These are phyloP conservation scores for Diplogasteroides magnus DNA, from an alignment of 1,140 invertebrate genomes.

Conservation along the genomic window DNA sequence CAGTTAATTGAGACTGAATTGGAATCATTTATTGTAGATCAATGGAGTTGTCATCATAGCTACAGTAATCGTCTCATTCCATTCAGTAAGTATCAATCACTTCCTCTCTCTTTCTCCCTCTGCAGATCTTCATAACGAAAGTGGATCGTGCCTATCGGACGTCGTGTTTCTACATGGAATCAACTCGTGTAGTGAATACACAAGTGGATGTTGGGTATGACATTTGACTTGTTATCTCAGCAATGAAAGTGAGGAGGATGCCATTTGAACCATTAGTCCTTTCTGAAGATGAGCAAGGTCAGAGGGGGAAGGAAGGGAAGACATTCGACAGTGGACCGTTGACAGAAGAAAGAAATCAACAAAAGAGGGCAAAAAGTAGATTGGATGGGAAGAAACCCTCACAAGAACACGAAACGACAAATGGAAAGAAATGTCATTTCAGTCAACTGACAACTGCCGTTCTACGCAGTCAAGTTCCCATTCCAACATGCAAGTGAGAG, in stretches of 20 bases:
- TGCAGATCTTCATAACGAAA: conserved; percentile 54
- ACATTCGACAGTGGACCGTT: no score
- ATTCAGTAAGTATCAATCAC: conserved; percentile 35
- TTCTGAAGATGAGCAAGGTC: no score
- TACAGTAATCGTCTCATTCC: conserved; percentile 53
- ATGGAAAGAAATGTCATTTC: conserved; percentile 17
- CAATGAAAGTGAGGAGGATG: background rate
- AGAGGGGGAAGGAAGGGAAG: no score
- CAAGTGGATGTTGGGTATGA: conserved; percentile 43
- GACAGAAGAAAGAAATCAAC: no score
- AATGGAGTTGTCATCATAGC: conserved; percentile 50
- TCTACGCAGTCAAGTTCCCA: conserved; percentile 29
- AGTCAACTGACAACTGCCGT: conserved; percentile 40
- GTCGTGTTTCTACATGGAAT: conserved; percentile 51
- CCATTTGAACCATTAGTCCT: no score
- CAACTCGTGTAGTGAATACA: conserved; percentile 38
- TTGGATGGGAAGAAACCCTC: no score
- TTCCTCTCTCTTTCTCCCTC: background rate
- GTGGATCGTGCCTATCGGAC: conserved; percentile 48
- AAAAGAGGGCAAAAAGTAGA: no score
- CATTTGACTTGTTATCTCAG: background rate
- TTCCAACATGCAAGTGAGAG: conserved; percentile 43
- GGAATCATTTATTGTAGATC: conserved; percentile 25
- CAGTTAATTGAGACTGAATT: background rate
- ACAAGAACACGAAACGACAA: conserved; percentile 6